A percentile compares a stretch with the other conserved stretches of the same genome.
These are phyloP conservation scores for Apogon talboti DNA, from an alignment of 2,797 vertebrate species.

Conservation along the genomic window DNA sequence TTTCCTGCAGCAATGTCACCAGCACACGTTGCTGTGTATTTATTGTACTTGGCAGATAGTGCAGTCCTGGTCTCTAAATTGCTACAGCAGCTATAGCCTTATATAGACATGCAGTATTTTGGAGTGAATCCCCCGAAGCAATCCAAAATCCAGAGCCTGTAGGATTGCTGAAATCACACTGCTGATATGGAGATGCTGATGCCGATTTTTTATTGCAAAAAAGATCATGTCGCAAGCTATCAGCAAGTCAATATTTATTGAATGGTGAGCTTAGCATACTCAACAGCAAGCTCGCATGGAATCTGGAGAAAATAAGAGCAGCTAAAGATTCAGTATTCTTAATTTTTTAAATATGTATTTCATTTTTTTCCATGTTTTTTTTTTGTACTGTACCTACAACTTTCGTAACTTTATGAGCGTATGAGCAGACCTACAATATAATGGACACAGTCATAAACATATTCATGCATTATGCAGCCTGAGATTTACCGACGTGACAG, in stretches of 20 bases:
- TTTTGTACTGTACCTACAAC: background rate
- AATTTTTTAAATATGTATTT: background rate
- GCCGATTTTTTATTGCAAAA: constrained; percentile 12
- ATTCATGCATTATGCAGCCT: too few relatives aligned
- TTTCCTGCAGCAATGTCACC: constrained; percentile 60
- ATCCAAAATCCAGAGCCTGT: constrained; percentile 30
- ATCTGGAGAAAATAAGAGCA: background rate
- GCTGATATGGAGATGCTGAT: constrained; percentile 14
- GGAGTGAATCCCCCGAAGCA: constrained; percentile 23
- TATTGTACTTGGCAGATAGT: constrained; percentile 64
- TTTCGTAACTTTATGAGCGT: constrained; percentile 34
- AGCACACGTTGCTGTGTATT: constrained; percentile 42
- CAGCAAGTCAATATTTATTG: constrained; percentile 6
- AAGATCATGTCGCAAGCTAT: constrained; percentile 4
- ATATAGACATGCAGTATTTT: constrained; percentile 41
- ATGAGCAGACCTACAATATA: constrained; percentile 12
- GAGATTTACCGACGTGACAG: constrained; percentile 14
- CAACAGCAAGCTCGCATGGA: background rate
- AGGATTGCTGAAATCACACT: constrained; percentile 24
- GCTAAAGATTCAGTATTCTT: background rate
- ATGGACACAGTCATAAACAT: constrained; percentile 6
- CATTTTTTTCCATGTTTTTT: background rate
- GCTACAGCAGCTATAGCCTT: constrained; percentile 42
- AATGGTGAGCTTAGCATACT: background rate
- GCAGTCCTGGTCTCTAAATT: constrained; percentile 50